Percentiles rank a stretch among this genome's conserved stretches.
These are phyloP conservation scores for Cinclus mexicanus DNA, from an alignment of 2,113 vertebrate species.

Conservation along the genomic window DNA sequence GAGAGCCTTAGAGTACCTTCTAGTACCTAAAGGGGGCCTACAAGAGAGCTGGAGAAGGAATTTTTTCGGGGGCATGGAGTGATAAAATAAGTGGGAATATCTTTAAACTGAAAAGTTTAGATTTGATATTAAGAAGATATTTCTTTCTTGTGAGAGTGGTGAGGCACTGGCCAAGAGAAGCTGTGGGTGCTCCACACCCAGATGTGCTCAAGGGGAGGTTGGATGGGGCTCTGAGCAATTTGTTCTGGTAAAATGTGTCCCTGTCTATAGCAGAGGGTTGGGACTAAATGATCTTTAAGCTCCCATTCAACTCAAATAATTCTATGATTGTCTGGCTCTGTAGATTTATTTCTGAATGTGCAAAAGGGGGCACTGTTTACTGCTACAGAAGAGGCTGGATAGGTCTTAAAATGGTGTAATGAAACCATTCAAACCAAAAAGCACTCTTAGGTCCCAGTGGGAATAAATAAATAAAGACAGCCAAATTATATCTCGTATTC, in stretches of 20 bases:
- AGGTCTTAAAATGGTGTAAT: neutral
- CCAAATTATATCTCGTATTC: neutral
- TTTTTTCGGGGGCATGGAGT: neutral
- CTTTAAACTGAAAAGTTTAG: neutral
- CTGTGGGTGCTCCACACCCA: rapidly evolving
- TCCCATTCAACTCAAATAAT: neutral
- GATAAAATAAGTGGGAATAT: neutral
- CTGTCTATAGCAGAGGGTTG: neutral
- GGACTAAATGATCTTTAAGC: neutral
- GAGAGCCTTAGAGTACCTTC: neutral
- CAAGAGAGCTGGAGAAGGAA: neutral
- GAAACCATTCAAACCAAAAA: neutral
- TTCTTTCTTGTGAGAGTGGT: neutral
- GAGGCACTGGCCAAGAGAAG: neutral
- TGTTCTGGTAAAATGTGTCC: neutral
- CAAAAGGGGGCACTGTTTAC: neutral
- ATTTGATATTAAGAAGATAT: neutral
- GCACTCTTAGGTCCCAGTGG: neutral
- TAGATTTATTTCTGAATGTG: neutral
- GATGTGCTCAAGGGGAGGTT: neutral
- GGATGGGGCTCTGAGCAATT: neutral
- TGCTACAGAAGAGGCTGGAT: neutral
- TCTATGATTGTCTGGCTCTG: neutral
- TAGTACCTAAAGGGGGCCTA: neutral
- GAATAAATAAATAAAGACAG: neutral